Conservation (phyloP, 2,888 invertebrate species). For the Strigamia maritima region DNA sequence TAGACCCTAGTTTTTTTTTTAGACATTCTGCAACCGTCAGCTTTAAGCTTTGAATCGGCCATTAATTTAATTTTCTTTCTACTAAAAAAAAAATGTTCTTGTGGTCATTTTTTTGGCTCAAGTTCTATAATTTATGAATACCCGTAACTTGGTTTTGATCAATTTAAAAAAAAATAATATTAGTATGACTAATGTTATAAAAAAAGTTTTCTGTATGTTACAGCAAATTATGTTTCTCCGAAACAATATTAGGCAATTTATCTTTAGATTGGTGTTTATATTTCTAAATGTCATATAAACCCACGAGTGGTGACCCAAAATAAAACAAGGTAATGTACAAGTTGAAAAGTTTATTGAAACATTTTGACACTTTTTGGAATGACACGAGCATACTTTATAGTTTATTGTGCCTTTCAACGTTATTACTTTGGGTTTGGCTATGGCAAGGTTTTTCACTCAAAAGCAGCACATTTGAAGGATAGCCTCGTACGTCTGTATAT, state of each 20-base stretch:
- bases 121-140: neutral
- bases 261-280: constrained; percentile 1
- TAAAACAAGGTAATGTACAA: constrained; percentile 26
- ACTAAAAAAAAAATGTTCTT: neutral
- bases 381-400: constrained; percentile 11
- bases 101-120: neutral
- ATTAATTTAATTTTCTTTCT: neutral
- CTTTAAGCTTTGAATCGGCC: neutral
- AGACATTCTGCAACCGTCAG: neutral
- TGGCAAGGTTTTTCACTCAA: constrained; percentile 25
- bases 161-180: neutral
- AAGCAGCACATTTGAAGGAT: constrained; percentile 20
- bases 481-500: neutral
- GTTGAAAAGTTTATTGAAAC: constrained; percentile 25
- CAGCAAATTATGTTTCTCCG: neutral
- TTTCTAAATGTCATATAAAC: constrained; percentile 8
- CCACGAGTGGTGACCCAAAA: neutral
- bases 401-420: constrained; percentile 21
- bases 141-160: no score
- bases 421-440: constrained; percentile 6
- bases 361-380: constrained; percentile 17
- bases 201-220: neutral
- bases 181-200: neutral
- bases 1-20: no score
- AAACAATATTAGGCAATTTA: constrained; percentile 1